Base-by-base conservation (phyloP, 2,113 vertebrate genomes). In the Callochromis pleurospilus region DNA sequence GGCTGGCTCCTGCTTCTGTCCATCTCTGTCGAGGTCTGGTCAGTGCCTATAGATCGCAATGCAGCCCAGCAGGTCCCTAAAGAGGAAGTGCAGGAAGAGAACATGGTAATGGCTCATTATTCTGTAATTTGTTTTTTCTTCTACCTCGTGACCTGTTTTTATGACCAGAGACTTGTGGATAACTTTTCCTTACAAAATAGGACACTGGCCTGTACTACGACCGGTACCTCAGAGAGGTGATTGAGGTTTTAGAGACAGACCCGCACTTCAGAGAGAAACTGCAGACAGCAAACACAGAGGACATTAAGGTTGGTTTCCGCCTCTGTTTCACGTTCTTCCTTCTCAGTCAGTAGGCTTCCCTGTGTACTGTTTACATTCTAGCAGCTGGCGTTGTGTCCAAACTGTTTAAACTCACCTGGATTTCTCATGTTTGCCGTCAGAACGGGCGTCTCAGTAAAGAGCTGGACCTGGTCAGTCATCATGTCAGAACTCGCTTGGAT, bases 151-250 rank as follows among this genome's bases (percentile, higher is more conserved):
- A 45, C 15, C 29, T 14, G 13, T 26, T n/a, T 68, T 42, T 8
- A 15, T 38, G 14, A 4, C 2, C 12, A 31, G 19, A 33, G 8
- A 31, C 13, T 45, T 9, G 11, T 9, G 51, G 45, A 2, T 84
- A 45, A 84, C 38, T 3, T 31, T 5, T 17, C 33, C 19, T 42
- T 40, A 9, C 49, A 26, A 21, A 33, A 51, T 36, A 98, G 98
- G 98, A 98, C 94, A 98, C 98, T 0, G 98, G 98, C 2, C 93
- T 98, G 33, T 98, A 98, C 93, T 98, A 98, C 54, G 97, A 98
- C 90, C 90, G 98, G 5, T 98, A 98, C 84, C 96, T 98, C 47
- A 95, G 97, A 62, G 98, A 98, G 88, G 97, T 98, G 85, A 98
- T 98, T 15, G 97, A 98, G 13, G 97, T 98, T 70, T 83, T 98